Evolutionary conservation across 2,888 invertebrate species (phyloP), one percentile per base, ranked within the genome.

Genomic region (Chironomus riparius): DNA sequence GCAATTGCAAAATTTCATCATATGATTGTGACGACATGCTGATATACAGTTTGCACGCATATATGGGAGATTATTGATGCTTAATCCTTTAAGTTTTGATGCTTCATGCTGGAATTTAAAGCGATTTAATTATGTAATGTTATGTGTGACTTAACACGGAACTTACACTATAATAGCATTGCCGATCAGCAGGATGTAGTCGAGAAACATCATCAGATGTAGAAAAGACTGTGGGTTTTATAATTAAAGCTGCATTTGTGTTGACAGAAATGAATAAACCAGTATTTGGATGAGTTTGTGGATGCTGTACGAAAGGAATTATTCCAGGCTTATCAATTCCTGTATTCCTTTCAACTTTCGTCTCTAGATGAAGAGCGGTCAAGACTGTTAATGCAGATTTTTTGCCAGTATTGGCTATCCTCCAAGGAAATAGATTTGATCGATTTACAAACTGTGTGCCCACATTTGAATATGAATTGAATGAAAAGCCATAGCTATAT

Each of bases 401-500:
- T 1, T 18, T 38, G 13, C 74, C 74, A 10, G 3, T n/a, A 4
- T 21, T 22, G 12, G 38, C 13, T n/a, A 15, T n/a, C 47, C 68
- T 21, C 68, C 74, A 68, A 13, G 74, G 74, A 68, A 74, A 74
- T 18, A 21, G 62, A 12, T n/a, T 21, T 5, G 38, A 15, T 5
- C n/a, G 28, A 68, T 38, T 47, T 13, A 28, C 3, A 12, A 28
- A n/a, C 47, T 2, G 3, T 13, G 48, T 48, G 24, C 56, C 50
- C 13, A 22, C 50, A 56, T 18, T 77, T 47, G 74, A 65, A 2
- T 18, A 80, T 2, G 82, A 82, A 78, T 82, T 82, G 80, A 82
- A 82, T 2, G 82, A 79, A 78, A 81, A 81, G 73, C 82, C 82
- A 76, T 80, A 80, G 2, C 82, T 82, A 62, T 80, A 80, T 76